Conservation (phyloP, 2,888 invertebrate genomes). For the Eupithecia dodoneata region DNA sequence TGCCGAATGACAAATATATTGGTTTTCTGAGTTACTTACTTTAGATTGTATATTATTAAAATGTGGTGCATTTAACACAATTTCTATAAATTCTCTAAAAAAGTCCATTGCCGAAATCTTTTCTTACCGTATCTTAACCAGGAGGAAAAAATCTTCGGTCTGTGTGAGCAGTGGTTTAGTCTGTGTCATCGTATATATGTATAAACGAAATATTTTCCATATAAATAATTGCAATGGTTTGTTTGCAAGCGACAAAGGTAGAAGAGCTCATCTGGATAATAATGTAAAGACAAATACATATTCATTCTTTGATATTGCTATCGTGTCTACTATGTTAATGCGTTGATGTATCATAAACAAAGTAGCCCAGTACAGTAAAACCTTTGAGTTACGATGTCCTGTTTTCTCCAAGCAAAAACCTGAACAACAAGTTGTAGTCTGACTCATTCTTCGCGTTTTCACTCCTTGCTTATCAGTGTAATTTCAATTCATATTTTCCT, state of each 20-base stretch:
- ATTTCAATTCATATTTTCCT: background rate
- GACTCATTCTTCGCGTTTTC: conserved; percentile 54
- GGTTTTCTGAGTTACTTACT: conserved; percentile 14
- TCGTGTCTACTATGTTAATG: background rate
- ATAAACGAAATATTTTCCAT: background rate
- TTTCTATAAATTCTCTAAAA: too few species aligned
- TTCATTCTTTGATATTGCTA: background rate
- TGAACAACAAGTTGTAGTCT: conserved; percentile 55
- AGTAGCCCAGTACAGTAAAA: conserved; percentile 6
- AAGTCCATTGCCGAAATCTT: too few species aligned
- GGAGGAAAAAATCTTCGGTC: too few species aligned
- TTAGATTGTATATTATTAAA: background rate
- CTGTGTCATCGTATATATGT: background rate
- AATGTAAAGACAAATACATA: background rate
- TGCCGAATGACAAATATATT: conserved; percentile 21
- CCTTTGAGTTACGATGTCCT: conserved; percentile 41
- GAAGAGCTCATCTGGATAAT: background rate
- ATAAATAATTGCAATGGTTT: background rate
- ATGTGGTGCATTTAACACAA: background rate
- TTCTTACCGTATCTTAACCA: too few species aligned
- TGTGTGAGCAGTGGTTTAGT: background rate
- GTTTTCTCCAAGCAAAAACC: conserved; percentile 55
- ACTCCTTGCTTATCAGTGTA: conserved; percentile 40
- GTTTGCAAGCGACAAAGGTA: too few species aligned
- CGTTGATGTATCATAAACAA: conserved; percentile 3